phyloP scores from a whole-genome alignment of 2,797 vertebrate genomes.

The Hozukius guyotensis region DNA sequence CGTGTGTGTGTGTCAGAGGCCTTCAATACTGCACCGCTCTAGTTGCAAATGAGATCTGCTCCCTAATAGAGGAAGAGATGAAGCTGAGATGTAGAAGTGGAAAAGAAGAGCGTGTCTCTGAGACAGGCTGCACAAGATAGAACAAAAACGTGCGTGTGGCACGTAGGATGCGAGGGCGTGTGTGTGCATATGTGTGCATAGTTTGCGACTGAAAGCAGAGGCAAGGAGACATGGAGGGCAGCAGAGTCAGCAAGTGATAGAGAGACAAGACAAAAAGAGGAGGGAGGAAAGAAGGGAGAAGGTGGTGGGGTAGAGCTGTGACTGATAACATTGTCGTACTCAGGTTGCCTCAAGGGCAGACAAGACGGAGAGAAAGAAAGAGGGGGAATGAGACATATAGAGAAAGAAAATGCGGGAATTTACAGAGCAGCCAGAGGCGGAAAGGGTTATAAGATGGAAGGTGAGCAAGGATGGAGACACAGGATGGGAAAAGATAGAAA shows the following conservation, averaged over 20 bases:
- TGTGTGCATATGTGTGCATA: slow-evolving; percentile 9
- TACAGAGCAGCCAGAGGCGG: slow-evolving; percentile 62
- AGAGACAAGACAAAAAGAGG: slow-evolving; percentile 35
- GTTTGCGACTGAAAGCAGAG: slow-evolving; percentile 27
- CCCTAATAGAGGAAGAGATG: slow-evolving; percentile 25
- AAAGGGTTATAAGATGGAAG: slow-evolving; percentile 47
- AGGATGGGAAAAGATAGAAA: slow-evolving; percentile 10
- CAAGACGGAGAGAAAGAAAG: slow-evolving; percentile 58
- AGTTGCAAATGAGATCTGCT: slow-evolving; percentile 63
- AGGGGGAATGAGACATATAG: slow-evolving; percentile 57
- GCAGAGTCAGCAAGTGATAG: slow-evolving; percentile 56
- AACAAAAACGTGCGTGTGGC: background rate
- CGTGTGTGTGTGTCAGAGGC: slow-evolving; percentile 16
- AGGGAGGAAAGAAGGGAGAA: slow-evolving; percentile 4
- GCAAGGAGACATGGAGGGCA: slow-evolving; percentile 67
- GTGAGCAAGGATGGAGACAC: slow-evolving; percentile 59
- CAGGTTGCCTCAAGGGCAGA: slow-evolving; percentile 80
- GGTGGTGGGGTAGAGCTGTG: slow-evolving; percentile 58
- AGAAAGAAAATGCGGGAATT: slow-evolving; percentile 60
- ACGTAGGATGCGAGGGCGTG: background rate
- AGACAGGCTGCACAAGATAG: background rate
- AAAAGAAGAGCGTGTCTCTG: background rate
- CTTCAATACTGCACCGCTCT: slow-evolving; percentile 37
- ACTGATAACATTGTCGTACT: slow-evolving; percentile 79
- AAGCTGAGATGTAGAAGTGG: slow-evolving; percentile 6